Base-by-base conservation (phyloP, 2,888 invertebrate species). In the Orthosia gothica region DNA sequence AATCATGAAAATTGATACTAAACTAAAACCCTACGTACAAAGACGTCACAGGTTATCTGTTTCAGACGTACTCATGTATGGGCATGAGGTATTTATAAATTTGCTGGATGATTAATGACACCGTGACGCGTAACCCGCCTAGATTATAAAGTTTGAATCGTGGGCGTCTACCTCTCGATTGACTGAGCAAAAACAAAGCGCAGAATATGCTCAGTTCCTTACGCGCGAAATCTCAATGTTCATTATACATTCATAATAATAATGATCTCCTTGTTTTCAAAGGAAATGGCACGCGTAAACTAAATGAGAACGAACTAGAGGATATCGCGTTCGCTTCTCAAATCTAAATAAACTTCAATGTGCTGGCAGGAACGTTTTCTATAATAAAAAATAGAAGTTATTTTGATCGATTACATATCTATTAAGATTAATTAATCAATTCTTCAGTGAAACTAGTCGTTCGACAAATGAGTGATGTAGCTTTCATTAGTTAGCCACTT, bases 1-100 rank as follows among this genome's bases (percentile, higher is more conserved):
- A 65, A 65, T 59, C n/a, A 32, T 57, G 40, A 40, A 67, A 55
- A 76, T 63, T 52, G 13, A 75, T 71, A 75, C 59, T 57, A 54
- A 52, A 66, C 49, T 45, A 52, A 58, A 59, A 50, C 40, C 45
- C 54, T 50, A 58, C 59, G 20, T 57, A 1, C 20, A 55, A 20
- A 67, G 57, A 75, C 74, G 69, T 72, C 80, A 67, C 70, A 52
- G 67, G 61, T 66, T 72, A 73, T 79, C 75, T 76, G 68, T 65
- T 77, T 77, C 55, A 57, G 49, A 74, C 20, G 62, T 40, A 59
- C 55, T 57, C 55, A 76, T 77, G 59, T 70, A 87, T 76, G 81
- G 87, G 64, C 71, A 85, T 81, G 69, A 59, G 74, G 72, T 76
- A 86, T 88, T 84, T 84, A 86, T 87, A 83, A 82, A 84, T 81